These are phyloP conservation scores for Acanthosepion esculentum DNA, from an alignment of 2,888 invertebrate species.

Conservation along the genomic window DNA sequence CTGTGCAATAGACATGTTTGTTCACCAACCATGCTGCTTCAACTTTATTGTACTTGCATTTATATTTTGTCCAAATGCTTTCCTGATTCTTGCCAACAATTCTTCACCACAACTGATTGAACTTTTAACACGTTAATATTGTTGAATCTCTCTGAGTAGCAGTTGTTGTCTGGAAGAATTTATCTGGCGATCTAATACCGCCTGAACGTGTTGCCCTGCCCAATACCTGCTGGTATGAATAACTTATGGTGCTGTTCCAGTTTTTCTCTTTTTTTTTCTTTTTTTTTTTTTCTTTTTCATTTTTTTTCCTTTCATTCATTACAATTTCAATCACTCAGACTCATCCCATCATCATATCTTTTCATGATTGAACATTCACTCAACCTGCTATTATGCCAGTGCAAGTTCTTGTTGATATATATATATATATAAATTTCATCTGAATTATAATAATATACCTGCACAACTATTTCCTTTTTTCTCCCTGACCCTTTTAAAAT, in stretches of 20 bases:
- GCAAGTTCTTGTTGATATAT: constrained; percentile 33
- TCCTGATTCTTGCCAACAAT: constrained; percentile 33
- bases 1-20: constrained; percentile 33
- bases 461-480: constrained; percentile 16
- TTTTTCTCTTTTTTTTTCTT: background rate
- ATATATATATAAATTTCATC: constrained; percentile 23
- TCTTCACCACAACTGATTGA: constrained; percentile 23
- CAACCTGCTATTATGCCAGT: constrained; percentile 33
- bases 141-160: background rate
- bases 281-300: background rate
- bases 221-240: constrained; percentile 25
- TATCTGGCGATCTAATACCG: background rate
- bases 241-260: constrained; percentile 10
- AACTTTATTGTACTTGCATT: constrained; percentile 33
- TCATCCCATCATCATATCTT: constrained; percentile 2
- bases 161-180: constrained; percentile 3
- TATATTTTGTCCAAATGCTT: constrained; percentile 33
- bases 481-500: constrained; percentile 33
- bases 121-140: background rate
- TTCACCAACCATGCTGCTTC: constrained; percentile 33
- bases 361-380: constrained; percentile 33
- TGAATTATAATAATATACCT: constrained; percentile 33
- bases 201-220: constrained; percentile 25
- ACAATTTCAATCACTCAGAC: background rate
- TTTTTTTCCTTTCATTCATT: constrained; percentile 35